These are phyloP conservation scores for Epinephelus awoara DNA, from an alignment of 2,797 vertebrate species.

Conservation along the genomic window DNA sequence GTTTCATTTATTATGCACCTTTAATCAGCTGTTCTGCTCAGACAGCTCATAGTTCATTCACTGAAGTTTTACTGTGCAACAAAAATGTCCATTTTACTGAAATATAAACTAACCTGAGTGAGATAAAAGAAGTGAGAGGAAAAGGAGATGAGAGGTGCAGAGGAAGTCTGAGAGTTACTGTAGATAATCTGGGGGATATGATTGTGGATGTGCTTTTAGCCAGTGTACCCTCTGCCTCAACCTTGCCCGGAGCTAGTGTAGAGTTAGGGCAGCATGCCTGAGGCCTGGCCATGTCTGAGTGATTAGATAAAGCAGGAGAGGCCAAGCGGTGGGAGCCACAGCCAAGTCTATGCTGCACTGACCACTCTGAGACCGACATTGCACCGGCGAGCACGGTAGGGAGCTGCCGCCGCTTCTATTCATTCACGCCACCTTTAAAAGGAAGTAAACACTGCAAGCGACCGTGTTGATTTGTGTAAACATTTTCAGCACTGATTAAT, in stretches of 20 bases:
- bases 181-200: conserved; percentile 77
- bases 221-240: conserved; percentile 79
- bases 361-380: conserved; percentile 47
- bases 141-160: conserved; percentile 43
- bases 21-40: conserved; percentile 36
- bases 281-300: conserved; percentile 81
- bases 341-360: conserved; percentile 75
- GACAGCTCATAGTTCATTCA: conserved; percentile 29
- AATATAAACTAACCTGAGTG: conserved; percentile 38
- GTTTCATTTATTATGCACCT: conserved; percentile 31
- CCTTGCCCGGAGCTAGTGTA: conserved; percentile 83
- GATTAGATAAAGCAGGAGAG: conserved; percentile 85
- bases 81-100: conserved; percentile 24
- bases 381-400: conserved; percentile 31
- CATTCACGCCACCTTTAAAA: conserved; percentile 44
- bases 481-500: conserved; percentile 45
- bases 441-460: conserved; percentile 33
- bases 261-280: conserved; percentile 78
- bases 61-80: conserved; percentile 16
- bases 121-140: conserved; percentile 40
- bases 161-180: conserved; percentile 63
- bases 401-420: conserved; percentile 50
- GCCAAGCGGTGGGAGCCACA: conserved; percentile 71
- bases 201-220: conserved; percentile 74
- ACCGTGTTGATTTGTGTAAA: conserved; percentile 48